A percentile compares a stretch with the other conserved stretches of the same genome.
Conservation (phyloP, 2,888 invertebrate species). For the Tethea ocularis region DNA sequence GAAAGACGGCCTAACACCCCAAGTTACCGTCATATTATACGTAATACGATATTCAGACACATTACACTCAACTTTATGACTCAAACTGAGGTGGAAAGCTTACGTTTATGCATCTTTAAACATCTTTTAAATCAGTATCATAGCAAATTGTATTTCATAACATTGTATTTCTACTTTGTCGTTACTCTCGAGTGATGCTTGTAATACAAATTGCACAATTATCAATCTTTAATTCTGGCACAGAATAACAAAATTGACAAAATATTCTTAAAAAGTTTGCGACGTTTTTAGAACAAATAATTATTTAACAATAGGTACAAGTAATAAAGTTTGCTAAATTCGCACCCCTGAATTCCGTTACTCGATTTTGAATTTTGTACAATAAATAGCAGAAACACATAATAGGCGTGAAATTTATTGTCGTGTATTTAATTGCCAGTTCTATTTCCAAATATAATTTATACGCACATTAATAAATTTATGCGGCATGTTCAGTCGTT, state of each 20-base stretch:
- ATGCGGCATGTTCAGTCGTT: constrained; percentile 44
- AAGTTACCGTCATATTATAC: constrained; percentile 66
- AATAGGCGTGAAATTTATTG: constrained; percentile 52
- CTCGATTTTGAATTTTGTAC: constrained; percentile 42
- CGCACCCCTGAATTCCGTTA: constrained; percentile 17
- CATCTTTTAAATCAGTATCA: constrained; percentile 71
- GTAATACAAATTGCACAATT: neutral
- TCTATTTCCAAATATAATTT: constrained; percentile 64
- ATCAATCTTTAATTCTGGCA: neutral
- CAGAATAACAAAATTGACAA: constrained; percentile 25
- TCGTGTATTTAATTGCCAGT: constrained; percentile 54
- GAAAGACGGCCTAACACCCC: constrained; percentile 66
- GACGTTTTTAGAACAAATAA: constrained; percentile 28
- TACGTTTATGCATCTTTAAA: constrained; percentile 79
- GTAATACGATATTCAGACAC: constrained; percentile 71
- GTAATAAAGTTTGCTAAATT: constrained; percentile 35
- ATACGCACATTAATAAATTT: constrained; percentile 57
- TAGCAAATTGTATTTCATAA: constrained; percentile 50
- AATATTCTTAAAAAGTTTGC: constrained; percentile 27
- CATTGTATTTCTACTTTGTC: constrained; percentile 23
- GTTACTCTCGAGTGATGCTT: constrained; percentile 8
- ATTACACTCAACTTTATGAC: constrained; percentile 78
- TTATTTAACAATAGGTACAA: constrained; percentile 29
- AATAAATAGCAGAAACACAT: constrained; percentile 48
- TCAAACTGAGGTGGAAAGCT: constrained; percentile 68